Base-by-base conservation (phyloP, 2,888 invertebrate species). In the Patella caerulea region DNA sequence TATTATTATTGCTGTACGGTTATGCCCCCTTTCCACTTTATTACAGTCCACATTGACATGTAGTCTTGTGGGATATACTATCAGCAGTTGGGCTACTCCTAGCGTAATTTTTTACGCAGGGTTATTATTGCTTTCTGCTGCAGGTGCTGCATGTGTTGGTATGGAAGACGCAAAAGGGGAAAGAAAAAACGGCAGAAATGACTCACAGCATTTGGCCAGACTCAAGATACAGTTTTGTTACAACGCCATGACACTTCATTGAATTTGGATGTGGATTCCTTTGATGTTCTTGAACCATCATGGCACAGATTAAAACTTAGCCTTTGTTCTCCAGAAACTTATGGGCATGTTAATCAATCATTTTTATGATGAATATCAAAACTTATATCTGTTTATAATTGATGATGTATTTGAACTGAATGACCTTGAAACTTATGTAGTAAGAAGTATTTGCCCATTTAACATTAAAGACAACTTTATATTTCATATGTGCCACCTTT, bases 91-190 rank as follows among this genome's bases (percentile, higher is more conserved):
- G 72, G 9, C 72, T 45, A 54, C 29, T 29, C 45, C 24, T 74
- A 29, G 69, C 52, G 74, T 56, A 59, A 34, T 52, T 65, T 45
- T 19, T 34, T 78, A 56, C 59, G 70, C 56, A 76, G 75, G 24
- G 55, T 74, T 69, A 77, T 77, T 79, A 74, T 81, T 74, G 74
- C 75, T 79, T 78, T 76, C 71, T 55, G 73, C 45, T 78, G 56
- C 86, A 89, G 88, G 84, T 89, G 89, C 83, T 89, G 89, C 82
- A 82, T 81, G 19, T 89, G 89, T 79, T 89, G 88, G 81, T 82
- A 83, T 71, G 83, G 86, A n/a, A 84, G 84, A 73, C 86, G 86
- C 59, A 86, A 84, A 75, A 83, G 85, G 71, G 83, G 84, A 78
- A 87, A 87, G 81, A 82, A 86, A 72, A 88, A 88, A 79, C 83